Percentiles rank a stretch among this genome's conserved stretches.
These are phyloP conservation scores for Sclerurus mexicanus DNA, from an alignment of 2,113 vertebrate genomes.

Conservation along the genomic window DNA sequence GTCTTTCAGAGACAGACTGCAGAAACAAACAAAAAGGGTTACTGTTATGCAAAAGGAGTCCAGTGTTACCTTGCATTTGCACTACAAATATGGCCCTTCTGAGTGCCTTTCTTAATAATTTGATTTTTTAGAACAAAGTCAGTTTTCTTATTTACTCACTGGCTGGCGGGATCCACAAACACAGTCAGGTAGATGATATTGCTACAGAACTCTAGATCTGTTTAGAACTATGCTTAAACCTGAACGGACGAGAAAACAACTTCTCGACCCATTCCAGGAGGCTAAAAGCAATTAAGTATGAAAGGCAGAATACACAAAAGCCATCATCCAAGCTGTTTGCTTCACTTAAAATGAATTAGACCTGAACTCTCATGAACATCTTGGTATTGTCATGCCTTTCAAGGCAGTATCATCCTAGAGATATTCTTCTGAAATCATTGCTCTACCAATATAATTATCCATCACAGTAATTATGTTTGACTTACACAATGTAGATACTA, in stretches of 20 bases:
- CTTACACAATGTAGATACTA: not conserved
- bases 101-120: not conserved
- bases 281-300: not conserved
- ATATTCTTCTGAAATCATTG: not conserved
- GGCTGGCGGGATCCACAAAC: not conserved
- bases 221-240: not conserved
- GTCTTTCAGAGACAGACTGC: not conserved
- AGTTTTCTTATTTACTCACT: not conserved
- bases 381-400: not conserved
- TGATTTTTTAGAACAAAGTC: not conserved
- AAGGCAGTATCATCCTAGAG: not conserved
- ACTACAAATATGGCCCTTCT: not conserved
- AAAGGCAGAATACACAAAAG: not conserved
- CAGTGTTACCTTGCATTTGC: not conserved
- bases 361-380: not conserved
- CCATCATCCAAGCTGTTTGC: not conserved
- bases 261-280: not conserved
- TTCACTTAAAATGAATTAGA: not conserved
- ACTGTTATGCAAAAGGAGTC: not conserved
- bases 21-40: not conserved
- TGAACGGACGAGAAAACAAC: not conserved
- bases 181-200: not conserved
- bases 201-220: not conserved
- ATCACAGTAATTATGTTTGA: not conserved
- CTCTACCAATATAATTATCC: not conserved